Evolutionary conservation across 1,140 invertebrate genomes (phyloP).

Genomic region (Chionoecetes opilio): DNA sequence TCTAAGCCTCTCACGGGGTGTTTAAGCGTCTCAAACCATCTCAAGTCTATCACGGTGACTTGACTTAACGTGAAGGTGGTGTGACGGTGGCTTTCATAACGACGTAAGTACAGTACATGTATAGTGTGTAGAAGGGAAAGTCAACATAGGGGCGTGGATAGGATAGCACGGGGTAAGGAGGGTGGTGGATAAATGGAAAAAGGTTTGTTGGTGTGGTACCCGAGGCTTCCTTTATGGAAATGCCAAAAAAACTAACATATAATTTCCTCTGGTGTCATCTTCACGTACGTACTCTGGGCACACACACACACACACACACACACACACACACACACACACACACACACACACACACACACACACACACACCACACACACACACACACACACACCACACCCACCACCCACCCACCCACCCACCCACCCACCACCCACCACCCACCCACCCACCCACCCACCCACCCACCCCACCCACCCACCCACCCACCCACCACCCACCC

Average conservation of each 20-base stretch:
- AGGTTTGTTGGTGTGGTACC: background rate
- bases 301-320: conserved; percentile 25
- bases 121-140: too few species aligned
- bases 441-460: too few species aligned
- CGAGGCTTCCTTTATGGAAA: background rate
- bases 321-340: conserved; percentile 45
- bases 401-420: conserved; percentile 36
- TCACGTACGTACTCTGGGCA: background rate
- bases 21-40: too few species aligned
- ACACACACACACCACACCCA: conserved; percentile 53
- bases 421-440: background rate
- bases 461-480: background rate
- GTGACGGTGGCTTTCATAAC: too few species aligned
- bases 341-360: conserved; percentile 24
- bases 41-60: too few species aligned
- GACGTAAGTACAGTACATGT: too few species aligned
- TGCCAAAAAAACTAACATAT: background rate
- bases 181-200: too few species aligned
- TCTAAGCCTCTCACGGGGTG: too few species aligned
- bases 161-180: too few species aligned
- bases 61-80: too few species aligned
- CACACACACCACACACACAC: conserved; percentile 55
- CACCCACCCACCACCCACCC: background rate
- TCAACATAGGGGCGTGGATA: too few species aligned
- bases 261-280: conserved; percentile 9